Conservation (phyloP, 1,140 invertebrate species). For the Euborellia annulipes region DNA sequence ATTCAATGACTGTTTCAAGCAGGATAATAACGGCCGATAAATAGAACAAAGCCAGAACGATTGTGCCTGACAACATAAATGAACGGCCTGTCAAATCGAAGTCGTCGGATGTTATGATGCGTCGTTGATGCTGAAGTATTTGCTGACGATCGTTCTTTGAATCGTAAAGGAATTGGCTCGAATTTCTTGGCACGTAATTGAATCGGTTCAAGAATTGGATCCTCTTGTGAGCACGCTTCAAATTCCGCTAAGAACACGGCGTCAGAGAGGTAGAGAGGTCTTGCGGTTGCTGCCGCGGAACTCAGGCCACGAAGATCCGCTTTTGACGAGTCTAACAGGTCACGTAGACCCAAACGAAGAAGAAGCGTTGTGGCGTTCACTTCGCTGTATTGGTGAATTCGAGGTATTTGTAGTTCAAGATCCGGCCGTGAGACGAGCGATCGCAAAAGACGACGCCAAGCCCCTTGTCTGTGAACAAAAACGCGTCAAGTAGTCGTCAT, state of each 20-base stretch:
- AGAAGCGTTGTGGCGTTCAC: conserved; percentile 60
- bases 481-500: too few relatives aligned
- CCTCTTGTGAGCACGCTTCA: not conserved
- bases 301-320: conserved; percentile 63
- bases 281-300: conserved; percentile 5
- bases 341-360: conserved; percentile 60
- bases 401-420: conserved; percentile 62
- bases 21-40: conserved; percentile 71
- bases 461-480: not conserved
- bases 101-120: conserved; percentile 46
- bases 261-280: conserved; percentile 49
- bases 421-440: conserved; percentile 52
- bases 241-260: not conserved
- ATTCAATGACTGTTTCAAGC: too few relatives aligned
- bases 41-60: conserved; percentile 67
- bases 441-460: conserved; percentile 35
- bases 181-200: too few relatives aligned
- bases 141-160: too few relatives aligned
- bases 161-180: too few relatives aligned
- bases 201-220: not conserved
- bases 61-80: conserved; percentile 73
- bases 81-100: conserved; percentile 70
- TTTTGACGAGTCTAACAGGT: conserved; percentile 50
- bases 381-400: conserved; percentile 64
- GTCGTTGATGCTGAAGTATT: conserved; percentile 25